Percentiles rank a stretch among this genome's conserved stretches.
phyloP scores from a whole-genome alignment of 92 coral and sea anemone genomes.

The Phenganax marumi region DNA sequence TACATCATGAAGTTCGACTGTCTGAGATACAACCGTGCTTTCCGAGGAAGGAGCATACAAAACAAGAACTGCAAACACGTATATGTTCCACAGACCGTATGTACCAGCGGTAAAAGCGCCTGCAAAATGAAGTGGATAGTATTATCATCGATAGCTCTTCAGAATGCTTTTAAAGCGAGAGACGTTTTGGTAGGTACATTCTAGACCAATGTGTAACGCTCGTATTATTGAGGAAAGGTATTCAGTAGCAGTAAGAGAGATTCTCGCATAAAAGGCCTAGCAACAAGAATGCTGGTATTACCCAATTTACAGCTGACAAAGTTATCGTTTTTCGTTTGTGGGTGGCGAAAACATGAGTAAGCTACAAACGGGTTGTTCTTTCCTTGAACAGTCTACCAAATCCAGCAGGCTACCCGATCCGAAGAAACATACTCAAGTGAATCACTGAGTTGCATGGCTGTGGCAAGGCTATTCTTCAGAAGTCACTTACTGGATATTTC shows the following conservation, averaged over 20 bases:
- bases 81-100: constrained; percentile 93
- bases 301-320: background rate
- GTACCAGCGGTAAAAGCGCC: constrained; percentile 91
- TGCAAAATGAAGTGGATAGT: constrained; percentile 20
- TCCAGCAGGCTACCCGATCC: too few relatives aligned
- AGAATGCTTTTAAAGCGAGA: background rate
- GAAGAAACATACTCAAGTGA: background rate
- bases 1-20: background rate
- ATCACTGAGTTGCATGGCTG: background rate
- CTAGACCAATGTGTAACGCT: too few relatives aligned
- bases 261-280: too few relatives aligned
- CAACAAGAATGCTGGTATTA: background rate
- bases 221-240: too few relatives aligned
- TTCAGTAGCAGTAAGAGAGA: too few relatives aligned
- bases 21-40: constrained; percentile 18
- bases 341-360: too few relatives aligned
- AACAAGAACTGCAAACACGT: constrained; percentile 75
- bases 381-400: too few relatives aligned
- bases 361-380: too few relatives aligned
- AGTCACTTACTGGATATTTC: constrained; percentile 84
- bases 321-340: background rate
- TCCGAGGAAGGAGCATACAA: constrained; percentile 77
- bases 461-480: background rate
- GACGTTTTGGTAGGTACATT: too few relatives aligned
- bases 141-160: background rate